Evolutionary conservation across 37 sponge, comb jelly and placozoan species (phyloP).

Genomic region (Haliclona indistincta): DNA sequence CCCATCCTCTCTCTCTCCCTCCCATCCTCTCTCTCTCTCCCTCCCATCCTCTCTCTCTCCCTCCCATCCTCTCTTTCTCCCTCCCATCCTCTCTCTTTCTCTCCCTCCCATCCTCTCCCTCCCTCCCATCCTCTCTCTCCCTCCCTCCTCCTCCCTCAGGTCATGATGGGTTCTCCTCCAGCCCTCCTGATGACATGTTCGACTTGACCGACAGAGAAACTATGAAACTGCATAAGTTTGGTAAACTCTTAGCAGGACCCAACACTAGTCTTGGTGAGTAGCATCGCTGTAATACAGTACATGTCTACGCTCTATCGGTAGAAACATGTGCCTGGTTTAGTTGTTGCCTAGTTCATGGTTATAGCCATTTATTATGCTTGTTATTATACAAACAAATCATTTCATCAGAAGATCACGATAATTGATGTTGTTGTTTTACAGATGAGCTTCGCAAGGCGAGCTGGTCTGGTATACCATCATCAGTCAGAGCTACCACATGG

Average conservation of each 20-base stretch:
- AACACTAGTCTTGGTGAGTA: slow-evolving; percentile 77
- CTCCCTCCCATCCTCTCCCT: too few species aligned
- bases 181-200: too few species aligned
- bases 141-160: too few species aligned
- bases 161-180: too few species aligned
- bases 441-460: slow-evolving; percentile 76
- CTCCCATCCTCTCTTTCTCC: too few species aligned
- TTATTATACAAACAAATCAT: background rate
- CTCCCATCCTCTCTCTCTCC: too few species aligned
- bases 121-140: too few species aligned
- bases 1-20: too few species aligned
- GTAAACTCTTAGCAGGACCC: slow-evolving; percentile 81
- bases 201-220: slow-evolving; percentile 81
- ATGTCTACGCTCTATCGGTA: too few species aligned
- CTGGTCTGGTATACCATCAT: slow-evolving; percentile 86
- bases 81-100: too few species aligned
- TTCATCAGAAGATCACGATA: background rate
- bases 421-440: background rate
- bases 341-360: background rate
- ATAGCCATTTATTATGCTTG: background rate
- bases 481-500: slow-evolving; percentile 87
- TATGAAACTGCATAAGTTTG: slow-evolving; percentile 83
- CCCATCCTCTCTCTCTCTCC: too few species aligned
- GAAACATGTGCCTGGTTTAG: too few species aligned
- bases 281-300: background rate